These are phyloP conservation scores for Linnaemya vulpina DNA, from an alignment of 2,888 invertebrate genomes.

Conservation along the genomic window DNA sequence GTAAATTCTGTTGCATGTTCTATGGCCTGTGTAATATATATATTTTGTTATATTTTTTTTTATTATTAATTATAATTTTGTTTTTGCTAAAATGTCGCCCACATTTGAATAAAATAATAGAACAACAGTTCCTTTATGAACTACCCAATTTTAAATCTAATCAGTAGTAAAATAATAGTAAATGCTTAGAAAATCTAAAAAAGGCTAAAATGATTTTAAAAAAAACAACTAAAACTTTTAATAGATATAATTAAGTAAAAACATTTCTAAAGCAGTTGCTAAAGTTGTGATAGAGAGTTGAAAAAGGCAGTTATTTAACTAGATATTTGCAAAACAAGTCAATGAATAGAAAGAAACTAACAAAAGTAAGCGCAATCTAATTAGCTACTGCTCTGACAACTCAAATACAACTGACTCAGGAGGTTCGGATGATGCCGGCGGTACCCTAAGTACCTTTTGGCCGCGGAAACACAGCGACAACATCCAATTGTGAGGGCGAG, in stretches of 20 bases:
- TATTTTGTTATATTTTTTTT: too few species aligned
- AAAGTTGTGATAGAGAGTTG: conserved; percentile 23
- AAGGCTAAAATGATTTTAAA: neutral
- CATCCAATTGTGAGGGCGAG: conserved; percentile 73
- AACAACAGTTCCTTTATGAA: too few species aligned
- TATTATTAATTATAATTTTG: too few species aligned
- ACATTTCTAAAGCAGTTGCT: conserved; percentile 28
- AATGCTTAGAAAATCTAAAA: neutral
- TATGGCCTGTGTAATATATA: too few species aligned
- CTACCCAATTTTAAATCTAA: too few species aligned
- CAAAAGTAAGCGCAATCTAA: conserved; percentile 69
- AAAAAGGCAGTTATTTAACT: neutral
- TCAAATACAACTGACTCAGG: conserved; percentile 84
- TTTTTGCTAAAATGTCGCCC: too few species aligned
- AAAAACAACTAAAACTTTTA: neutral
- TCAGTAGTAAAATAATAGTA: neutral
- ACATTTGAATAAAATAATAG: too few species aligned
- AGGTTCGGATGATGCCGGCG: conserved; percentile 82
- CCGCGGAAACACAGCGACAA: conserved; percentile 81
- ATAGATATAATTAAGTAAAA: conserved; percentile 16
- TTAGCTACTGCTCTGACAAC: conserved; percentile 83
- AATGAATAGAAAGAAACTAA: conserved; percentile 67
- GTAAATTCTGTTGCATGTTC: too few species aligned
- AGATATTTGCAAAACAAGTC: conserved; percentile 21
- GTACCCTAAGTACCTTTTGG: conserved; percentile 83